Conservation (phyloP, 2,888 invertebrate species). For the Hypsopygia costalis region DNA sequence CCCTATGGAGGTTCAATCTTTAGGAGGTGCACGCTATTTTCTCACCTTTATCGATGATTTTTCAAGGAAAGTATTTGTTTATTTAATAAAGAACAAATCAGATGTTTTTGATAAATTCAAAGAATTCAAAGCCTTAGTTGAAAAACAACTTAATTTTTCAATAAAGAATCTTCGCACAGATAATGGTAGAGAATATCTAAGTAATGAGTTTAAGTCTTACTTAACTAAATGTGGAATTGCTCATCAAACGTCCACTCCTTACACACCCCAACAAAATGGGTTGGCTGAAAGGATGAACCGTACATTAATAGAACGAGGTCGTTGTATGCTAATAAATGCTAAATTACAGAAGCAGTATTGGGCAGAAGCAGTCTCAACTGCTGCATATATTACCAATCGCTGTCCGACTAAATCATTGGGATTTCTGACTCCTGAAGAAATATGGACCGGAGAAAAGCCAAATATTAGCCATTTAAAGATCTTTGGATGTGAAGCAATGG, state of each 20-base stretch:
- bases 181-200: too few species aligned
- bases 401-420: conserved; percentile 2
- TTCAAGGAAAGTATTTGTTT: neutral
- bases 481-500: conserved; percentile 40
- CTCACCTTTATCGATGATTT: neutral
- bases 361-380: conserved; percentile 1
- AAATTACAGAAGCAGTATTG: neutral
- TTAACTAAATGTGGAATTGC: neutral
- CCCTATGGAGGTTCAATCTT: conserved; percentile 14
- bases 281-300: neutral
- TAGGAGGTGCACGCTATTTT: neutral
- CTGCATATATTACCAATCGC: conserved; percentile 5
- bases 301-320: neutral
- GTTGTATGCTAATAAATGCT: neutral
- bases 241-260: neutral
- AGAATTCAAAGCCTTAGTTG: neutral
- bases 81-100: neutral
- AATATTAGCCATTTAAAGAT: conserved; percentile 25
- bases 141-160: neutral
- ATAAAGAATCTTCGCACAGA: conserved; percentile 1
- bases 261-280: too few species aligned
- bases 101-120: neutral
- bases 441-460: conserved; percentile 9
- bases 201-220: neutral
- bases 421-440: conserved; percentile 6